Evolutionary conservation across 2,797 vertebrate genomes (phyloP).

Genomic region (Parotocinclus haroldoi): DNA sequence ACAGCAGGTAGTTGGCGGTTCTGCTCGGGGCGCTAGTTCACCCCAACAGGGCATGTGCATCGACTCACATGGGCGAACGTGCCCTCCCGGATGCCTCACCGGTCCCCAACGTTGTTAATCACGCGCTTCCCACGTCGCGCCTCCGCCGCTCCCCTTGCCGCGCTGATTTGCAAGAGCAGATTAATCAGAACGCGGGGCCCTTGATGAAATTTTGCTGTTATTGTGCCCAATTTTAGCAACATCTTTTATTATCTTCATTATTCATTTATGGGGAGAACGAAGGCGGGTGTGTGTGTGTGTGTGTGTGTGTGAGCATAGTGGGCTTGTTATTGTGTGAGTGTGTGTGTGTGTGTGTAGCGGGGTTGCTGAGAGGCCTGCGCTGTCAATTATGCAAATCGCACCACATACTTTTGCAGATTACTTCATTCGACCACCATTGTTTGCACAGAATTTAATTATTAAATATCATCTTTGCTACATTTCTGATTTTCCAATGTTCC

Average conservation of each 20-base stretch:
- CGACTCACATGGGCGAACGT: slow-evolving; percentile 66
- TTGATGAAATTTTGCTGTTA: slow-evolving; percentile 99
- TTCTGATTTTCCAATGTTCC: slow-evolving; percentile 86
- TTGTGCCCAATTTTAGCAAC: slow-evolving; percentile 99
- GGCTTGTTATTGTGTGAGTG: slow-evolving; percentile 25
- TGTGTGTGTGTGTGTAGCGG: slow-evolving; percentile 13
- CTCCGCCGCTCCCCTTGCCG: slow-evolving; percentile 70
- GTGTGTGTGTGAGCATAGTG: slow-evolving; percentile 25
- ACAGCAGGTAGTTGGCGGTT: slow-evolving; percentile 51
- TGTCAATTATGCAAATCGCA: slow-evolving; percentile 99
- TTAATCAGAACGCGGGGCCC: slow-evolving; percentile 94
- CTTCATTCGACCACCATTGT: slow-evolving; percentile 92
- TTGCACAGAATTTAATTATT: slow-evolving; percentile 96
- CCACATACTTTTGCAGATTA: slow-evolving; percentile 95
- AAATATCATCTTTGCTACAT: slow-evolving; percentile 95
- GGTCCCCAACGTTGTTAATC: slow-evolving; percentile 86
- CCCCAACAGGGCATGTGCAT: slow-evolving; percentile 54
- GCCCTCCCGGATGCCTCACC: slow-evolving; percentile 65
- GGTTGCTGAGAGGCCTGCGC: slow-evolving; percentile 61
- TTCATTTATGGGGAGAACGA: slow-evolving; percentile 84
- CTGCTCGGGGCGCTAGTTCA: slow-evolving; percentile 57
- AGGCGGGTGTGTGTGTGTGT: neutral
- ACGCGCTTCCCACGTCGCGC: slow-evolving; percentile 69
- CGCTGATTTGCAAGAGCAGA: slow-evolving; percentile 96
- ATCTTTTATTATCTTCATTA: slow-evolving; percentile 99